A percentile compares a stretch with the other conserved stretches of the same genome.
These are phyloP conservation scores for Cheirogaleus major DNA, from an alignment of 2,797 vertebrate species.

Conservation along the genomic window DNA sequence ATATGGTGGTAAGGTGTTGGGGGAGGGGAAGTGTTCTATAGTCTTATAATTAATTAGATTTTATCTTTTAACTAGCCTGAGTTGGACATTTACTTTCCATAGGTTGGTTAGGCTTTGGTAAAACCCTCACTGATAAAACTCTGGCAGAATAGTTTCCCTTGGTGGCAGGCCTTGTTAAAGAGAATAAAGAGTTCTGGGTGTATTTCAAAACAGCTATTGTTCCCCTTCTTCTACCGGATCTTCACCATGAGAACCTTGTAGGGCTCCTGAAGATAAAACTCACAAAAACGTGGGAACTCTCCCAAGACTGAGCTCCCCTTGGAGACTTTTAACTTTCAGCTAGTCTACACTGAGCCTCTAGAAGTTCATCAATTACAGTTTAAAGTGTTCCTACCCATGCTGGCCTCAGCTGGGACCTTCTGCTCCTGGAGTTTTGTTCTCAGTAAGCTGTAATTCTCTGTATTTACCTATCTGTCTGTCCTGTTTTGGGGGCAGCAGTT, in stretches of 20 bases:
- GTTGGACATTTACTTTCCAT: not conserved
- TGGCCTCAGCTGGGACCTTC: not conserved
- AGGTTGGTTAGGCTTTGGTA: not conserved
- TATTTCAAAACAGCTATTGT: not conserved
- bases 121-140: not conserved
- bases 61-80: not conserved
- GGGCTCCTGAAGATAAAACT: not conserved
- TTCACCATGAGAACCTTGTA: not conserved
- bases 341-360: not conserved
- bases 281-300: not conserved
- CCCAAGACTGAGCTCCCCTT: rapidly evolving
- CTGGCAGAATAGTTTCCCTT: not conserved
- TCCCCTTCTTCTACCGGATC: not conserved
- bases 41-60: not conserved
- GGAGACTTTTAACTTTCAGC: not conserved
- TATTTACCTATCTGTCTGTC: not conserved
- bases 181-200: not conserved
- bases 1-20: not conserved
- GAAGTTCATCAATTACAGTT: not conserved
- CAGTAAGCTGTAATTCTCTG: not conserved
- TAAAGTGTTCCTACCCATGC: too few relatives aligned
- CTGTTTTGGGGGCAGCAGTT: not conserved
- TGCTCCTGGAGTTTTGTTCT: not conserved
- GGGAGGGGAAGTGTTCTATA: not conserved
- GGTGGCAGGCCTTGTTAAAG: not conserved